Evolutionary conservation across 2,113 vertebrate species (phyloP).

Genomic region (Dinomys branickii): DNA sequence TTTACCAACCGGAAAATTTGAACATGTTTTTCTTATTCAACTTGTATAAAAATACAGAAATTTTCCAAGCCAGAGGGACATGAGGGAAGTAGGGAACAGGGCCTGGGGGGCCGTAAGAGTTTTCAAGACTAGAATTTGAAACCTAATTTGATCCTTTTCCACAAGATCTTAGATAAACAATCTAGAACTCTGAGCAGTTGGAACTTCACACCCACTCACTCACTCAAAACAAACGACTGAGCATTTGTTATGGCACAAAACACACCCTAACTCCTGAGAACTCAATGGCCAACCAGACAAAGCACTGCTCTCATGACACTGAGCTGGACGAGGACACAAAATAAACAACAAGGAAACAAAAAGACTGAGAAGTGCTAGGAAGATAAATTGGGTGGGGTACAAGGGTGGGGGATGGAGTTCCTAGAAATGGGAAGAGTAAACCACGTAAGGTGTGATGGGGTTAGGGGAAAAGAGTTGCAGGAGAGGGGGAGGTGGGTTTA

Average conservation of each 20-base stretch:
- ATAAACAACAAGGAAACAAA: background rate
- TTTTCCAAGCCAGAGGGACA: background rate
- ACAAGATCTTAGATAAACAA: background rate
- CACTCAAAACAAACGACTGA: background rate
- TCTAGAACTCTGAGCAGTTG: background rate
- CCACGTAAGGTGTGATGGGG: background rate
- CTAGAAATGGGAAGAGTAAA: background rate
- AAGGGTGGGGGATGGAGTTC: background rate
- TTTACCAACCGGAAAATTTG: background rate
- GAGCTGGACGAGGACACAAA: background rate
- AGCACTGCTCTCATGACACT: background rate
- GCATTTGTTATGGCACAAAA: background rate
- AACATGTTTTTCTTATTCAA: background rate
- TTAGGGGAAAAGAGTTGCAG: background rate
- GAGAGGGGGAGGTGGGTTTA: rapidly evolving
- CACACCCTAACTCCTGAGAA: background rate
- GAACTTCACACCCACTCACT: background rate
- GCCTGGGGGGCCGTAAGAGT: background rate
- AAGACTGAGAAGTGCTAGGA: background rate
- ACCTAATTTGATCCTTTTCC: background rate
- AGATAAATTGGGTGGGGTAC: background rate
- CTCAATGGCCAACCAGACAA: background rate
- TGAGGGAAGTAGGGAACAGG: background rate
- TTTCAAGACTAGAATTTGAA: background rate
- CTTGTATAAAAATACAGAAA: background rate